Evolutionary conservation across 1,140 invertebrate species (phyloP), one percentile per base, ranked within the genome.

Genomic region (Nymphalis io): DNA sequence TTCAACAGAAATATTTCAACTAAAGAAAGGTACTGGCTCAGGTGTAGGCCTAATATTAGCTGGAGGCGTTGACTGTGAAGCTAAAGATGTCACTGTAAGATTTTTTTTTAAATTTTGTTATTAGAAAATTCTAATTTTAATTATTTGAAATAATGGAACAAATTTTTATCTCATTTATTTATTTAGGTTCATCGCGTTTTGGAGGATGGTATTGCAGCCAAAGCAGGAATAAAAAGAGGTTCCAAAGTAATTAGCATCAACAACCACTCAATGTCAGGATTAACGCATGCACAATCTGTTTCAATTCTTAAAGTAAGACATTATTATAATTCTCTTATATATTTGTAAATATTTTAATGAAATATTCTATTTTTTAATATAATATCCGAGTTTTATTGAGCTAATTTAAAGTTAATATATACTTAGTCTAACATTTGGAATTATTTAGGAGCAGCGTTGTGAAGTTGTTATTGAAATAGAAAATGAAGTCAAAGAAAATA

Each of bases 211-310:
- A 94, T 97, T 65, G 97, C 97, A 11, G 96, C 97, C 78, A 94
- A 95, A 79, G 97, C 98, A 86, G 97, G 97, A 60, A 93, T 98
- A n/a, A 95, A 96, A 85, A 95, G 96, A 81, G 97, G 97, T 15
- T 97, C 98, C 80, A 94, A 96, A 79, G 95, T 98, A 12, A 90
- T 97, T 42, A 97, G 96, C 42, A 97, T 98, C 73, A 98, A 98
- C 88, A 96, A 96, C n/a, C 94, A 94, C 81, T 94, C 93, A 71
- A 96, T 97, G 88, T 93, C 95, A 65, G 96, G 95, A 60, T 89
- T 98, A 18, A 97, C 96, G 27, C 97, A 98, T 84, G 93, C 95
- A 15, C 95, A 98, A 84, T 97, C 97, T 67, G 93, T 98, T 60
- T 94, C 95, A 72, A 95, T 98, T 69, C 93, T 98, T 0, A 98